Evolutionary conservation across 2,888 invertebrate species (phyloP), one percentile per base, ranked within the genome.

Genomic region (Chymomyza fuscimana): DNA sequence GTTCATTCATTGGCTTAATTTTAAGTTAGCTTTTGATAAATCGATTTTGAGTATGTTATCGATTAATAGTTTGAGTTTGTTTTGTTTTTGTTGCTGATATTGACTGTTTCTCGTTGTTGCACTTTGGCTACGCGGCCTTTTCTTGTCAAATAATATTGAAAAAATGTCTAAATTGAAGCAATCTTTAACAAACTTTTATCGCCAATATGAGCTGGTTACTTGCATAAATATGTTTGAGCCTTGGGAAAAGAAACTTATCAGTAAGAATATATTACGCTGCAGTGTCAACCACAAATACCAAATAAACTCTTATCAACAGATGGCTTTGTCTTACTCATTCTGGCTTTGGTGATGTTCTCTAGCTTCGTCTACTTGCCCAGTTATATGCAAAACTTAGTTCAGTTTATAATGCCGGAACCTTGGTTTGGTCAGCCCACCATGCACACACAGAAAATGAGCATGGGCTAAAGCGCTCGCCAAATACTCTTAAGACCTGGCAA

Each of bases 301-400:
- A 19, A 19, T 54, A 9, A 19, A 19, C 9, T 54, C 19, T 54
- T 54, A 54, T 54, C 16, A 16, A 19, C 82, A 93, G 94, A 94
- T 91, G 91, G 93, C 56, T 89, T 93, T 68, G 89, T 94, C 10
- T 76, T 93, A 10, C 83, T 93, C 1, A 91, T 93, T 65, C 79
- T 93, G 61, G 90, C 92, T 1, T 92, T 94, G 76, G 90, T 93
- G 36, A 88, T 93, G 15, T 94, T 93, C 85, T 94, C 94, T 1
- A 93, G 93, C 51, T 93, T 92, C 79, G 91, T 93, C 4, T 94
- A 93, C 81, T 90, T 94, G 73, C 94, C 94, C 1, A 92, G 92
- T 63, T 94, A 94, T 78, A 92, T 93, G 65, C 86, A 90, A 62
- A 90, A 89, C 0, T 81, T 91, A 60, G 56, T 91, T 62, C 89